phyloP scores from a whole-genome alignment of 1,140 invertebrate genomes.

The Leptonema lineaticorne region DNA sequence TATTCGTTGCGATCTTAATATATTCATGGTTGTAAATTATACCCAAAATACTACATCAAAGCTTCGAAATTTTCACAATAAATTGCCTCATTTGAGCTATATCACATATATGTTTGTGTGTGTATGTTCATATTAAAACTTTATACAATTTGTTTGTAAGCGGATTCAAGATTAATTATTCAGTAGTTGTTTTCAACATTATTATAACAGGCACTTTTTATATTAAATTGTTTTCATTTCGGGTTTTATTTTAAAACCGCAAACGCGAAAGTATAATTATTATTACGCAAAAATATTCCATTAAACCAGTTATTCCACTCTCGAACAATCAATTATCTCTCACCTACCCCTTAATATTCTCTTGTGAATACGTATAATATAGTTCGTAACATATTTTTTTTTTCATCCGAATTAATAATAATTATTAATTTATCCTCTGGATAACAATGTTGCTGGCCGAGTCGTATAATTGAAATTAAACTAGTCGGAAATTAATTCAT shows the following conservation, averaged over 20 bases:
- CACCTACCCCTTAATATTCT: too few relatives aligned
- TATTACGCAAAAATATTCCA: background rate
- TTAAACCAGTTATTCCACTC: conserved; percentile 6
- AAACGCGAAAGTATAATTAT: conserved; percentile 4
- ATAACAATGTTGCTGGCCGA: too few relatives aligned
- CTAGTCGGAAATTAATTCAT: background rate
- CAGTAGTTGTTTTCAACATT: background rate
- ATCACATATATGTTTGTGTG: too few relatives aligned
- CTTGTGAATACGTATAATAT: too few relatives aligned
- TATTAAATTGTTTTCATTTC: background rate
- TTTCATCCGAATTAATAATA: too few relatives aligned
- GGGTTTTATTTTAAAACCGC: background rate
- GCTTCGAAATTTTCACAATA: too few relatives aligned
- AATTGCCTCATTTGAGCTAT: too few relatives aligned
- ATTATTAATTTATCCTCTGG: too few relatives aligned
- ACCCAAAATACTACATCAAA: conserved; percentile 3
- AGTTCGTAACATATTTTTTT: too few relatives aligned
- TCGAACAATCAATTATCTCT: conserved; percentile 12
- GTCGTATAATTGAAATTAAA: too few relatives aligned
- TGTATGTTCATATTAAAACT: background rate
- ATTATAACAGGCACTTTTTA: background rate
- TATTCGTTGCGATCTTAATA: background rate
- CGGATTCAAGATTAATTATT: background rate
- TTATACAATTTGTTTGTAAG: background rate
- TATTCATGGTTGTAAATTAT: conserved; percentile 17